Base-by-base conservation (phyloP, 2,888 invertebrate genomes). In the Andrena dorsata region DNA sequence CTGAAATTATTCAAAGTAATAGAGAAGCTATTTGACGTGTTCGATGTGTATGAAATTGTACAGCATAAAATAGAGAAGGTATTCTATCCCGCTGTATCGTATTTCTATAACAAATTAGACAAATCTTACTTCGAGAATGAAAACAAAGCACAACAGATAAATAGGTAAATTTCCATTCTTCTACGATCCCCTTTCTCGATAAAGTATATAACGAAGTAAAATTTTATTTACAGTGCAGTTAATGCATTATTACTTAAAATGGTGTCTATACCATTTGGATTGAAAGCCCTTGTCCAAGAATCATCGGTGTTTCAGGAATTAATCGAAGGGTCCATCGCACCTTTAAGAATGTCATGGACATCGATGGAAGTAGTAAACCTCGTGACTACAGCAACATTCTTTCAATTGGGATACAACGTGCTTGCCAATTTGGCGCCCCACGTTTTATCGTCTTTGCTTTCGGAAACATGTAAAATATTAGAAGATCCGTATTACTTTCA, bases 81-180 rank as follows among this genome's bases (percentile, higher is more conserved):
- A 51, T 92, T 94, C 47, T 93, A 90, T 77, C 91, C 93, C 0
- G 91, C 93, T 30, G 74, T 93, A 1, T 87, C 90, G 32, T 89
- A 92, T 77, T 91, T 94, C 73, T 93, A 93, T 58, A 89, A 86
- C 20, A 93, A 92, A 76, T 84, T 93, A 56, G 90, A 93, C 58
- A 93, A 93, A 73, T 93, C 92, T 73, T 90, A 89, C n/a, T 84
- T 92, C 26, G 92, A 93, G 53, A 93, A 93, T 71, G 93, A 93
- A 71, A 91, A 86, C 64, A 93, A 92, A 76, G 90, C 90, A 20
- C 93, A 93, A 75, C 90, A 89, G 51, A 85, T 93, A 5, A 92
- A 93, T 72, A 92, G 91, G 94, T 93, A 88, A 83, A 69, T 64
- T 30, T n/a, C 0, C 10, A 51, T 16, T 26, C 32, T 16, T 72